phyloP scores from a whole-genome alignment of 2,113 vertebrate genomes.

The Mirza zaza region DNA sequence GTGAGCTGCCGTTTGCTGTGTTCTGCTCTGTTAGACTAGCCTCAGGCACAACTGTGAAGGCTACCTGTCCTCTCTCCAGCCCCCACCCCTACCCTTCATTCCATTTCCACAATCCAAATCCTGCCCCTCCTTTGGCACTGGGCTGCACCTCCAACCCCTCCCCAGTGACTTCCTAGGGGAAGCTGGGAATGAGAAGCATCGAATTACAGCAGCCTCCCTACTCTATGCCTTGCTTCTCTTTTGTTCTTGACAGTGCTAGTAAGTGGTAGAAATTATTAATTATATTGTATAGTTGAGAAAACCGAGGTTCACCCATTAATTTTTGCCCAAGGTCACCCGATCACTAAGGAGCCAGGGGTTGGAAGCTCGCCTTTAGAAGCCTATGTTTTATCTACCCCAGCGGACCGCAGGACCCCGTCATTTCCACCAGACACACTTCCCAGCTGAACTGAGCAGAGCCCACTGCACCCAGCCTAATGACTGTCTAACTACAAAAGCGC shows the following conservation, averaged over 20 bases:
- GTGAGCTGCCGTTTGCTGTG: background rate
- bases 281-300: background rate
- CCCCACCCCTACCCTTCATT: background rate
- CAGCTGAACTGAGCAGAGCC: background rate
- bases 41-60: background rate
- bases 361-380: too few species aligned
- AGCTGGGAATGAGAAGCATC: too few species aligned
- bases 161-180: background rate
- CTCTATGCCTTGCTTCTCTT: too few species aligned
- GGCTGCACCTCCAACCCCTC: background rate
- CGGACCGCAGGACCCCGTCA: background rate
- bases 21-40: background rate
- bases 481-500: background rate
- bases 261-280: background rate
- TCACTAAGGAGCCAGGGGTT: background rate
- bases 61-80: background rate
- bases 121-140: background rate
- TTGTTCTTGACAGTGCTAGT: too few species aligned
- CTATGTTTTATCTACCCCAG: background rate
- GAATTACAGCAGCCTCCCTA: background rate
- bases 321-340: accelerated
- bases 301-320: background rate
- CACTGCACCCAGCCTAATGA: accelerated
- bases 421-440: background rate
- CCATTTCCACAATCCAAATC: background rate